Base-by-base conservation (phyloP, 1,140 invertebrate species). In the Zaprionus davidi region DNA sequence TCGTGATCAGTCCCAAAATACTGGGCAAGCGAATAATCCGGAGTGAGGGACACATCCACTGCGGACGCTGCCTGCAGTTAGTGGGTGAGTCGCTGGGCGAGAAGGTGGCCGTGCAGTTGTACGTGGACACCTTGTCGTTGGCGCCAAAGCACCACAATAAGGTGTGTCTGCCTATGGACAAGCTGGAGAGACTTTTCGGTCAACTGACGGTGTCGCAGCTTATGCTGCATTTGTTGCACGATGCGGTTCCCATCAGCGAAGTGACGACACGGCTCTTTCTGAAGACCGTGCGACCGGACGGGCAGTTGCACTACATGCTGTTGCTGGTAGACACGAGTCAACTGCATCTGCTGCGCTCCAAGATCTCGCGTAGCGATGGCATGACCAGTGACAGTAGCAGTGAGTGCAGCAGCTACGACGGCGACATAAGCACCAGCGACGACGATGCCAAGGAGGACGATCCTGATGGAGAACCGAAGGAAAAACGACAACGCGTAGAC, bases 221-320 rank as follows among this genome's bases (percentile, higher is more conserved):
- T 1, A 68, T 84, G 78, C 17, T 84, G 7, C 78, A 82, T 9
- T 28, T 84, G 15, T 12, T 84, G 28, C 55, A 81, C 17, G 49
- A 84, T 24, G 58, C 58, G 11, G 55, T 74, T 12, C 72, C 68
- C 22, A 28, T 58, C 1, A 62, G 31, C 31, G 7, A n/a, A 15
- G 64, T 79, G 2, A 72, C 58, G 34, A 51, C 68, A 1, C 69
- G 73, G 0, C 11, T 84, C 0, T 65, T 81, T 7, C 44, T 84
- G n/a, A 84, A 68, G 59, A 51, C 77, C 12, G 24, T 78, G 17
- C 78, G 78, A 11, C 69, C 77, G 6, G 81, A 84, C 64, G 81
- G 81, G 0, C 81, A 84, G 44, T 11, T 74, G 44, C 73, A 81
- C 7, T 71, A 62, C 5, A 26, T 82, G 44, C 68, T 74, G 15